Evolutionary conservation across 2,797 vertebrate genomes (phyloP).

Genomic region (Darevskia nairensis): DNA sequence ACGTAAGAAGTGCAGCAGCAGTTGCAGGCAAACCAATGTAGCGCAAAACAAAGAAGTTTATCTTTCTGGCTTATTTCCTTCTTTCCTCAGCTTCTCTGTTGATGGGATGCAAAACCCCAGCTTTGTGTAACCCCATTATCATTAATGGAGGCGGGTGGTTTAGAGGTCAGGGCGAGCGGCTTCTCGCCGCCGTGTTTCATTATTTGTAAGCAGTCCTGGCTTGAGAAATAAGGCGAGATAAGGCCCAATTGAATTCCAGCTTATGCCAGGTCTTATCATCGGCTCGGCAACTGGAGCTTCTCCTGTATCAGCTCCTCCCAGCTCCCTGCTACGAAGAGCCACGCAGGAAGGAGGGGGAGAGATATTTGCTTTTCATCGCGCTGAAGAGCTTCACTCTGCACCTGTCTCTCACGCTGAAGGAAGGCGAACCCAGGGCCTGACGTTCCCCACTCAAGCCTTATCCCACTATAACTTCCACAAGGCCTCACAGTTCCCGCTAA

Average conservation of each 20-base stretch:
- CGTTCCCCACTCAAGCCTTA: neutral
- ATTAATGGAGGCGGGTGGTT: conserved; percentile 57
- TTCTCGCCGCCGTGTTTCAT: conserved; percentile 59
- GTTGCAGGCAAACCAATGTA: conserved; percentile 26
- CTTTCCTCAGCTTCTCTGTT: conserved; percentile 43
- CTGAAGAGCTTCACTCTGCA: neutral
- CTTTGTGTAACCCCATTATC: conserved; percentile 54
- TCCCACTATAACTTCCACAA: neutral
- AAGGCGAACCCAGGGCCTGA: neutral
- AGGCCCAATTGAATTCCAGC: conserved; percentile 56
- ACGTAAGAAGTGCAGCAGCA: neutral
- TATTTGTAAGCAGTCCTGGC: conserved; percentile 53
- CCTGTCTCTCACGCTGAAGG: neutral
- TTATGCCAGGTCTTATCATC: conserved; percentile 31
- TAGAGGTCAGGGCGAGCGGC: conserved; percentile 57
- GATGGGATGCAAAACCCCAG: conserved; percentile 53
- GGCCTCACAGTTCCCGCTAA: neutral
- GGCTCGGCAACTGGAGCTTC: conserved; percentile 3
- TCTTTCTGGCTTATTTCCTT: conserved; percentile 51
- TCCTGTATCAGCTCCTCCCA: conserved; percentile 56
- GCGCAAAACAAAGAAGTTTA: conserved; percentile 55
- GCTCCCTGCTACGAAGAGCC: fast-evolving
- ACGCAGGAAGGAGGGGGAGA: conserved; percentile 11
- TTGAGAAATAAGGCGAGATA: conserved; percentile 60
- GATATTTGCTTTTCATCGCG: neutral